Base-by-base conservation (phyloP, 1,140 invertebrate genomes). In the Pteromalus puparum region DNA sequence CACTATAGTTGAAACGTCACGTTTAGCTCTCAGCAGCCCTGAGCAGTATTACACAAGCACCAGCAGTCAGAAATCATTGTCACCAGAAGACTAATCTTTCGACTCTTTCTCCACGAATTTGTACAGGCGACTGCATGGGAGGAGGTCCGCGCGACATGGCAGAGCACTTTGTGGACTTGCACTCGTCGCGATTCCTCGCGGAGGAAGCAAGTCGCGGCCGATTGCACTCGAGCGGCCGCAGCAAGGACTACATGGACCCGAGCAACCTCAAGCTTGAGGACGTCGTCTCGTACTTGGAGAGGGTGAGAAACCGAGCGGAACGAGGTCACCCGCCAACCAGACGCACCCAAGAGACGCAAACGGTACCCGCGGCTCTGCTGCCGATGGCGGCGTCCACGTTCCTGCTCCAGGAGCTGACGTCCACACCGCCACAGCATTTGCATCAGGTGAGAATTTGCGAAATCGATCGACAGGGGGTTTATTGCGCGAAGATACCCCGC, bases 141-240 rank as follows among this genome's bases (percentile, higher is more conserved):
- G 96, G 97, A 86, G 93, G 97, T 34, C 95, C 96, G 18, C 94
- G 97, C 15, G 92, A 93, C 81, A 94, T 97, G 5, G 97, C 96
- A 0, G 97, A 97, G 89, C 97, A 97, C 90, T 98, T 97, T 94
- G 93, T 97, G 42, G 97, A 97, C 48, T 95, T 96, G 10, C 97
- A 97, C 91, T 96, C 96, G 21, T 97, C 93, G 93, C 96, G 90
- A 95, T 96, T 92, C 94, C 95, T 81, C 93, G 95, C 84, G 95
- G 97, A 94, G 94, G 79, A 85, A 28, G 30, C 26, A 3, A 48
- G 34, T n/a, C 83, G 83, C 2, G 74, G 78, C n/a, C 46, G 84
- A 21, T 24, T 80, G 10, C 70, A 81, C 28, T 65, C 77, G 30
- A 75, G 48, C 30, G 30, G 90, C 1, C 74, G 70, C 48, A 48